These are phyloP conservation scores for Scaeva pyrastri DNA, from an alignment of 2,888 invertebrate genomes.

Conservation along the genomic window DNA sequence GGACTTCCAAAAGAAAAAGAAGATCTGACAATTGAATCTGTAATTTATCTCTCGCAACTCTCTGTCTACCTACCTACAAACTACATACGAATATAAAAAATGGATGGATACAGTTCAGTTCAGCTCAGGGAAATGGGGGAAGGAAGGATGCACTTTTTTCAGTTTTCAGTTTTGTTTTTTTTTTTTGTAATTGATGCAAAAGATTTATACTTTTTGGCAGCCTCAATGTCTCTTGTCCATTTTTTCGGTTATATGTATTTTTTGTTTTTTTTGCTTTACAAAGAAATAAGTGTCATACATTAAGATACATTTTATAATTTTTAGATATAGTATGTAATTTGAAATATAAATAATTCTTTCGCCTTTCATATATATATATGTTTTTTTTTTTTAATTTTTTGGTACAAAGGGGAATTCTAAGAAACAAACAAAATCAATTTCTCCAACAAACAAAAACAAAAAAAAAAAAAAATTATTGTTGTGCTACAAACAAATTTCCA, in stretches of 20 bases:
- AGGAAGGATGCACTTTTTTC: constrained; percentile 40
- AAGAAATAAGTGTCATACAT: constrained; percentile 71
- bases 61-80: no score
- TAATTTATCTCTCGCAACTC: constrained; percentile 59
- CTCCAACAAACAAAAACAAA: constrained; percentile 68
- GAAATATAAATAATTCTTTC: constrained; percentile 74
- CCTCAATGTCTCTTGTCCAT: constrained; percentile 65
- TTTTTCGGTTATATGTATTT: neutral
- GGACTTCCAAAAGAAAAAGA: constrained; percentile 51
- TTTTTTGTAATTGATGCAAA: neutral
- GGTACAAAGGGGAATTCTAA: constrained; percentile 69
- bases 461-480: constrained; percentile 71
- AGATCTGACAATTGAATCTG: constrained; percentile 68
- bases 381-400: constrained; percentile 42
- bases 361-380: constrained; percentile 57
- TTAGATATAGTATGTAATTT: constrained; percentile 43
- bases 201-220: constrained; percentile 34
- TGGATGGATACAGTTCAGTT: constrained; percentile 24
- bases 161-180: neutral
- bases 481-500: constrained; percentile 75
- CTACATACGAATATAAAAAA: no score
- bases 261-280: constrained; percentile 43
- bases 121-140: constrained; percentile 11
- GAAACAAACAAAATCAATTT: constrained; percentile 76
- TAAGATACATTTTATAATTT: constrained; percentile 19